phyloP scores from a whole-genome alignment of 2,113 vertebrate species.

The Ptyas mucosa region DNA sequence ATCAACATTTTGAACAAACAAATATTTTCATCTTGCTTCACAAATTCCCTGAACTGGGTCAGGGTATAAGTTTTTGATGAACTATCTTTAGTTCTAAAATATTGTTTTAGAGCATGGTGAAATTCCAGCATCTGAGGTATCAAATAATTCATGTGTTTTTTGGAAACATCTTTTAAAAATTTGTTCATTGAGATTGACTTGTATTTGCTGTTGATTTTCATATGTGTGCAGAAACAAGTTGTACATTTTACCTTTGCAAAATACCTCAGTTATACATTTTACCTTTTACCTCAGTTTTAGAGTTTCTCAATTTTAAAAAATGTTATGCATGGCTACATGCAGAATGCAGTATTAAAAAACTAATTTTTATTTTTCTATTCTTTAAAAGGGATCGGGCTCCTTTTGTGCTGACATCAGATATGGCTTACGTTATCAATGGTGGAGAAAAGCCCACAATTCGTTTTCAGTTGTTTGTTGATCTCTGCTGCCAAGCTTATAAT shows the following conservation, averaged over 20 bases:
- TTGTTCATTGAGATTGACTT: not conserved
- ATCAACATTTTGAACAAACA: not conserved
- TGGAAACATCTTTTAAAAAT: not conserved
- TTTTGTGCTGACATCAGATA: conserved; percentile 96
- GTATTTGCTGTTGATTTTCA: not conserved
- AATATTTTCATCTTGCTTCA: not conserved
- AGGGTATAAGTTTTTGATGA: not conserved
- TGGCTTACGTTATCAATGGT: conserved; percentile 98
- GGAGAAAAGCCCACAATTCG: conserved; percentile 95
- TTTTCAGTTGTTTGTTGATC: conserved; percentile 95
- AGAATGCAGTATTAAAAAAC: not conserved
- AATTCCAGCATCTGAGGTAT: not conserved
- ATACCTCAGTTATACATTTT: not conserved
- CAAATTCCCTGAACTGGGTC: not conserved
- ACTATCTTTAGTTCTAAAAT: not conserved
- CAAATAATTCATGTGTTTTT: not conserved
- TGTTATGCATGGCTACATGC: too few species aligned
- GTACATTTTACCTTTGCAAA: not conserved
- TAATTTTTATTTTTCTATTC: conserved; percentile 12
- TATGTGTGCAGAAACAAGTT: not conserved
- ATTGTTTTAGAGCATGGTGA: not conserved
- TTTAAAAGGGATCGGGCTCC: conserved; percentile 89
- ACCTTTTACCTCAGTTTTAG: not conserved
- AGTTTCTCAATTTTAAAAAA: not conserved
- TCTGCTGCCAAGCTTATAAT: conserved; percentile 97